Percentiles rank a stretch among this genome's conserved stretches.
Conservation (phyloP, 2,888 invertebrate genomes). For the Drosophila pegasa region DNA sequence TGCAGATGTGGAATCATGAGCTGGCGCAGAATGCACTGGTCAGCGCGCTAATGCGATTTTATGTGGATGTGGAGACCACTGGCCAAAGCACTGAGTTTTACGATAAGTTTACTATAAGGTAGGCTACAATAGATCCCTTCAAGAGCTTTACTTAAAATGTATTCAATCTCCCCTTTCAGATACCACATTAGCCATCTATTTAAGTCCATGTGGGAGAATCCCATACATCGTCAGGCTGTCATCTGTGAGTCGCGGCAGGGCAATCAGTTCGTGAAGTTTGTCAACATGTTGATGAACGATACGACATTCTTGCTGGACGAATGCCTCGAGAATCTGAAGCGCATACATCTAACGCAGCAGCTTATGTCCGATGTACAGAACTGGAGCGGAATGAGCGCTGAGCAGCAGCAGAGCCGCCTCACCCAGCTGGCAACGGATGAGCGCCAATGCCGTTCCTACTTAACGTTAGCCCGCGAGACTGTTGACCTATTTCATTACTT, state of each 20-base stretch:
- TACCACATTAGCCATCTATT: slow-evolving; percentile 99
- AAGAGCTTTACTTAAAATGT: neutral
- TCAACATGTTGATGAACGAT: slow-evolving; percentile 99
- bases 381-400: slow-evolving; percentile 89
- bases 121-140: neutral
- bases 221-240: slow-evolving; percentile 93
- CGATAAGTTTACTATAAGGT: slow-evolving; percentile 98
- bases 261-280: slow-evolving; percentile 97
- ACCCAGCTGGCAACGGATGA: slow-evolving; percentile 94
- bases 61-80: slow-evolving; percentile 98
- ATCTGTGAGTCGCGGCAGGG: slow-evolving; percentile 96
- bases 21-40: slow-evolving; percentile 93
- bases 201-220: slow-evolving; percentile 97
- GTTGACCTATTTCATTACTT: slow-evolving; percentile 99
- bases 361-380: slow-evolving; percentile 89
- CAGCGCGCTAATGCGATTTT: slow-evolving; percentile 98
- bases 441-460: slow-evolving; percentile 94
- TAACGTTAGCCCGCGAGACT: slow-evolving; percentile 96
- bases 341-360: slow-evolving; percentile 92
- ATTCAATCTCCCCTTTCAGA: slow-evolving; percentile 58
- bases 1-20: slow-evolving; percentile 93
- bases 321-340: slow-evolving; percentile 95
- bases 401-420: slow-evolving; percentile 90
- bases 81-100: slow-evolving; percentile 99
- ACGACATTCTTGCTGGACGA: slow-evolving; percentile 98